Percentiles rank a stretch among this genome's conserved stretches.
These are phyloP conservation scores for Arctia plantaginis DNA, from an alignment of 2,888 invertebrate genomes.

Conservation along the genomic window DNA sequence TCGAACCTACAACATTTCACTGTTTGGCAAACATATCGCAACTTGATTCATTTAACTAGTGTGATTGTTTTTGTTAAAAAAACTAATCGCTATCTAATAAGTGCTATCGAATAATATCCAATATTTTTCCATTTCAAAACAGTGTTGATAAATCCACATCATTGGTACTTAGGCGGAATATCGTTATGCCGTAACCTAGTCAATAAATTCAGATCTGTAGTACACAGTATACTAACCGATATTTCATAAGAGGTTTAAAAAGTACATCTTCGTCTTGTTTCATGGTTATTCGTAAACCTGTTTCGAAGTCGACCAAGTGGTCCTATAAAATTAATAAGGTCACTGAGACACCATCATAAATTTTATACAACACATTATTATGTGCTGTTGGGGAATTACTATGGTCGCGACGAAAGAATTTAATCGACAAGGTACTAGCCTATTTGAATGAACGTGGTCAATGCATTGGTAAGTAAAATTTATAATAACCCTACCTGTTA, in stretches of 20 bases:
- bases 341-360: conserved; percentile 70
- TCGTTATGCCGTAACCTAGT: conserved; percentile 40
- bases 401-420: conserved; percentile 37
- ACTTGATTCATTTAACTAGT: neutral
- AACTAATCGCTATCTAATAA: neutral
- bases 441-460: conserved; percentile 23
- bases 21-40: too few relatives aligned
- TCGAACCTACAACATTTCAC: too few relatives aligned
- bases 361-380: conserved; percentile 65
- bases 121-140: conserved; percentile 1
- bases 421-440: conserved; percentile 21
- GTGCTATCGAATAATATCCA: neutral
- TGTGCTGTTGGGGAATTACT: conserved; percentile 54
- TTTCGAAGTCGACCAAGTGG: conserved; percentile 73
- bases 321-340: conserved; percentile 83
- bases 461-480: neutral
- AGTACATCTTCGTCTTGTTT: conserved; percentile 39
- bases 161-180: conserved; percentile 15
- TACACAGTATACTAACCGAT: conserved; percentile 54
- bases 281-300: conserved; percentile 66
- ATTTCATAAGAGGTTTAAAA: conserved; percentile 51
- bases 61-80: neutral
- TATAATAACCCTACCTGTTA: neutral
- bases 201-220: conserved; percentile 43
- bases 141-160: conserved; percentile 35